Percentiles rank a stretch among this genome's conserved stretches.
These are phyloP conservation scores for Marisa cornuarietis DNA, from an alignment of 1,140 invertebrate species.

Conservation along the genomic window DNA sequence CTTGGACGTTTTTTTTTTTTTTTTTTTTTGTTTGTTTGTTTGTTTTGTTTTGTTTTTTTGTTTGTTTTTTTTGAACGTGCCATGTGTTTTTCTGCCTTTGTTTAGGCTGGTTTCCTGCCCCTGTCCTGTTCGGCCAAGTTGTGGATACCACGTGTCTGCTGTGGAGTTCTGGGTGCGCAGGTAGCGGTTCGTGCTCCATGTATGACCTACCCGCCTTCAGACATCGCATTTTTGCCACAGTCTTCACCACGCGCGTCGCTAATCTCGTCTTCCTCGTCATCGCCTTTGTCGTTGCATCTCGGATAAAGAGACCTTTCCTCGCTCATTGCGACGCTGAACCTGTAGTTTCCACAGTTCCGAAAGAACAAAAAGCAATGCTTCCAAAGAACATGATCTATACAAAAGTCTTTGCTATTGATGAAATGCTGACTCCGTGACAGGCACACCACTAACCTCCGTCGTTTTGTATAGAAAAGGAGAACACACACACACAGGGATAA, in stretches of 20 bases:
- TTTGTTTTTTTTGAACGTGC: too few species aligned
- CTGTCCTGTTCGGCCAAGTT: conserved; percentile 41
- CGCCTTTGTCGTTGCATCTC: neutral
- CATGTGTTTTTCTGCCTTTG: neutral
- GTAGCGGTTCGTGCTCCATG: neutral
- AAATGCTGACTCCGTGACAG: too few species aligned
- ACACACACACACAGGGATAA: too few species aligned
- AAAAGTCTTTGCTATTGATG: too few species aligned
- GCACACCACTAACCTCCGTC: too few species aligned
- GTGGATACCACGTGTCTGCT: conserved; percentile 44
- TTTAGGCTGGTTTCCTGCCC: conserved; percentile 49
- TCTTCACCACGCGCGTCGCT: neutral
- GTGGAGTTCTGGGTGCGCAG: too few species aligned
- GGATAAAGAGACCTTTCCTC: neutral
- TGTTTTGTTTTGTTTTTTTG: too few species aligned
- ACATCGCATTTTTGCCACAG: neutral
- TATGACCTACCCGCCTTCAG: conserved; percentile 1
- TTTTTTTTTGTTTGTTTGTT: too few species aligned
- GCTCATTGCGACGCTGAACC: neutral
- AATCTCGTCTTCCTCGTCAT: neutral
- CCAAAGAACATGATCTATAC: too few species aligned
- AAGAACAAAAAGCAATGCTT: too few species aligned
- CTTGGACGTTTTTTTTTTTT: too few species aligned
- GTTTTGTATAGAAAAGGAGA: too few species aligned
- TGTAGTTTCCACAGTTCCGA: neutral